Evolutionary conservation across 2,113 vertebrate genomes (phyloP).

Genomic region (Emydocephalus ijimae): DNA sequence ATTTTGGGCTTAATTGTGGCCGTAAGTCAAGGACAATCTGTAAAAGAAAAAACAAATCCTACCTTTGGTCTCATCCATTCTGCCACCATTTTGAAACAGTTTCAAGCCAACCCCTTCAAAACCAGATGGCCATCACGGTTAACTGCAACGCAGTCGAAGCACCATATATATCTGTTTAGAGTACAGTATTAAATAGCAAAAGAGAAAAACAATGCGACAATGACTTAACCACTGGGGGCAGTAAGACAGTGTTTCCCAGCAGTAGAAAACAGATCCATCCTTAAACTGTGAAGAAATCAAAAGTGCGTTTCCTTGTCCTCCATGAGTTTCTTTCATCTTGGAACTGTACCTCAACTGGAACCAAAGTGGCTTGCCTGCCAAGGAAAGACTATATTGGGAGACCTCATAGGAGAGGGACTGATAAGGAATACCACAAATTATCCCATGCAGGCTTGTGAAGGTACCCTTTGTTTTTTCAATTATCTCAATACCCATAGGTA

Average conservation of each 20-base stretch:
- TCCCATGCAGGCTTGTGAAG: neutral
- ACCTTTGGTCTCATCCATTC: neutral
- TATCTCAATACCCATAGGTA: neutral
- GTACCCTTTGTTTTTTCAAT: neutral
- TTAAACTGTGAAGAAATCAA: neutral
- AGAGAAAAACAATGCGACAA: neutral
- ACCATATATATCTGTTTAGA: neutral
- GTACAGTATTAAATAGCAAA: neutral
- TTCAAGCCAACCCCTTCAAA: neutral
- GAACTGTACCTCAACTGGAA: neutral
- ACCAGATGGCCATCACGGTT: neutral
- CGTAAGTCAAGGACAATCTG: too few relatives aligned
- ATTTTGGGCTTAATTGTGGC: too few relatives aligned
- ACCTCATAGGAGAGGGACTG: neutral
- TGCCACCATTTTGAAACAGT: neutral
- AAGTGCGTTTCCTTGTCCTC: neutral
- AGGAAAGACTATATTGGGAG: neutral
- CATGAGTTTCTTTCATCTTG: neutral
- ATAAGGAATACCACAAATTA: neutral
- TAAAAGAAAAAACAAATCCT: neutral
- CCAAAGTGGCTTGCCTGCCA: neutral
- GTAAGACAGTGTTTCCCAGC: neutral
- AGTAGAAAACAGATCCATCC: neutral
- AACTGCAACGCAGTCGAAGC: neutral
- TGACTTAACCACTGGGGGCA: neutral